Evolutionary conservation across 2,113 vertebrate species (phyloP).

Genomic region (Haemorhous mexicanus): DNA sequence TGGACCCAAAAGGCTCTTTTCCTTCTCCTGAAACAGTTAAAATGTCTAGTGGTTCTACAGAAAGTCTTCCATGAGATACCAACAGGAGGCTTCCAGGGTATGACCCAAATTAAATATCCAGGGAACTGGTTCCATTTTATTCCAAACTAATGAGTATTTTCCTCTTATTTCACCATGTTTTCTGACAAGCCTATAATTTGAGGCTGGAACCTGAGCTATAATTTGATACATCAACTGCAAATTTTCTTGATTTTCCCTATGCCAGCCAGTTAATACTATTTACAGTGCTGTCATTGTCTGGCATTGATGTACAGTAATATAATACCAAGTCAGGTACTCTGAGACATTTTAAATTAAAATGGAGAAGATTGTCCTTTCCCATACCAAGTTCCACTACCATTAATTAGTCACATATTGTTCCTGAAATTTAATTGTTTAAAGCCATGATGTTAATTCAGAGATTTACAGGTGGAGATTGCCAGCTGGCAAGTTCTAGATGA

Average conservation of each 20-base stretch:
- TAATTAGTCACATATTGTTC: slow-evolving; percentile 55
- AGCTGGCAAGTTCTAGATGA: slow-evolving; percentile 8
- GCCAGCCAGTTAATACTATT: slow-evolving; percentile 26
- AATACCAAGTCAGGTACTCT: background rate
- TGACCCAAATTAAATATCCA: background rate
- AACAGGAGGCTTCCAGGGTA: background rate
- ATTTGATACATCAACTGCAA: background rate
- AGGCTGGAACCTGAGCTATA: background rate
- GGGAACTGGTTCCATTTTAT: background rate
- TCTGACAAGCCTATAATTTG: background rate
- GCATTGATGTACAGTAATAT: background rate
- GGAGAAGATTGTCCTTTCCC: slow-evolving; percentile 5
- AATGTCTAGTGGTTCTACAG: background rate
- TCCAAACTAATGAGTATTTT: background rate
- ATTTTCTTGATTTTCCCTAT: background rate
- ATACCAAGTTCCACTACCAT: background rate
- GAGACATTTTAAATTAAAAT: slow-evolving; percentile 39
- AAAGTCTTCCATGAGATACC: background rate
- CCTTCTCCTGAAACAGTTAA: background rate
- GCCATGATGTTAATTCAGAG: slow-evolving; percentile 11
- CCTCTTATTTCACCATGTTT: background rate
- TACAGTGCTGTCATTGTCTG: slow-evolving; percentile 26
- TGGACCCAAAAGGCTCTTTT: background rate
- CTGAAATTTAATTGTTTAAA: slow-evolving; percentile 54
- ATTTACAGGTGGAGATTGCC: slow-evolving; percentile 16